A percentile compares a stretch with the other conserved stretches of the same genome.
Evolutionary conservation across 2,113 vertebrate genomes (phyloP).

Genomic region (Aix galericulata): DNA sequence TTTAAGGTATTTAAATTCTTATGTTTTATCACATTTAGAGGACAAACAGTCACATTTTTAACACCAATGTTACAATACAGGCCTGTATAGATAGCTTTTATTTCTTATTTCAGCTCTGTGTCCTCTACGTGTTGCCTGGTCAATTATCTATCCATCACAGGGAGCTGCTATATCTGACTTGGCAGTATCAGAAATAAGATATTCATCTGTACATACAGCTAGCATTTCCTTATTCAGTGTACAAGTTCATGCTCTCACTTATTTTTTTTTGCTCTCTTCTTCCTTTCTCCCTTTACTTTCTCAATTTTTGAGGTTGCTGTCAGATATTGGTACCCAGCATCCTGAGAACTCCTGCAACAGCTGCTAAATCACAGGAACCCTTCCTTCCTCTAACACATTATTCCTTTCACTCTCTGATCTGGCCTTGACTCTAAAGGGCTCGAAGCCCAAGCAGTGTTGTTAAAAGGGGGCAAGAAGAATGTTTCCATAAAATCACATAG

Average conservation of each 20-base stretch:
- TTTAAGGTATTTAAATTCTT: not conserved
- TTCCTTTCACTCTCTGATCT: not conserved
- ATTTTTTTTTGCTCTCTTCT: not conserved
- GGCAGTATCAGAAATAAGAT: not conserved
- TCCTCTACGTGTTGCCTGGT: not conserved
- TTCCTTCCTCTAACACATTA: not conserved
- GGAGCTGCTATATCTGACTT: not conserved
- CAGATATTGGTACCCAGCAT: not conserved
- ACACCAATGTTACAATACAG: not conserved
- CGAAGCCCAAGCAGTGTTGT: not conserved
- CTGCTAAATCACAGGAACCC: not conserved
- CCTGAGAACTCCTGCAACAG: not conserved
- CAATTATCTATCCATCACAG: not conserved
- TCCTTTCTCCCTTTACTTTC: not conserved
- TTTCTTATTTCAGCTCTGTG: not conserved
- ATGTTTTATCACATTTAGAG: not conserved
- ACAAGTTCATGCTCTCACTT: not conserved
- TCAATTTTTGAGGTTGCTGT: not conserved
- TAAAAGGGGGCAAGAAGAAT: not conserved
- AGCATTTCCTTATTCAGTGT: not conserved
- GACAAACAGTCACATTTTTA: not conserved
- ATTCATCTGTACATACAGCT: not conserved
- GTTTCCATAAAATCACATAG: not conserved
- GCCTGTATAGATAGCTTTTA: not conserved
- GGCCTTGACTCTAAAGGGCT: not conserved